phyloP scores from a whole-genome alignment of 2,888 invertebrate genomes.

The Ophion obscuratus region DNA sequence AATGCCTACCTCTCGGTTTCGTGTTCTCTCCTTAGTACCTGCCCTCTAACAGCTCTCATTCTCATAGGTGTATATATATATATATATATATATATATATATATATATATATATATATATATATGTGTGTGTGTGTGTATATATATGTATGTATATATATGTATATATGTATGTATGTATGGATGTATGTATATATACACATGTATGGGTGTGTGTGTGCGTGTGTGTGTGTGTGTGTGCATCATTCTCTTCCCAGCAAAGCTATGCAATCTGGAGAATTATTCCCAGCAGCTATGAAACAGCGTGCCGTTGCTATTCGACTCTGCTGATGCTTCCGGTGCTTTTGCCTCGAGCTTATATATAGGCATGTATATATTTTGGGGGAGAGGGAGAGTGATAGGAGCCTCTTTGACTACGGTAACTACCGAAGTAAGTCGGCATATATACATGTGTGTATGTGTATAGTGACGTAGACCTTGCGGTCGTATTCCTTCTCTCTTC shows the following conservation, averaged over 20 bases:
- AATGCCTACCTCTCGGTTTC: conserved; percentile 36
- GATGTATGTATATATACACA: neutral
- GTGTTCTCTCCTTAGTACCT: conserved; percentile 39
- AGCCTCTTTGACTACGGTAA: conserved; percentile 66
- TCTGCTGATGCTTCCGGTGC: conserved; percentile 56
- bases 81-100: neutral
- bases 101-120: too few relatives aligned
- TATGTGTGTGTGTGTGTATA: too few relatives aligned
- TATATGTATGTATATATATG: too few relatives aligned
- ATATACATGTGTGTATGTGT: conserved; percentile 24
- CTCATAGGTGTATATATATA: neutral
- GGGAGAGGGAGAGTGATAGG: conserved; percentile 38
- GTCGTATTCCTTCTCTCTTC: conserved; percentile 45
- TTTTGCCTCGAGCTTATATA: conserved; percentile 38
- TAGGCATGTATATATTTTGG: conserved; percentile 18
- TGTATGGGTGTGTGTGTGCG: neutral
- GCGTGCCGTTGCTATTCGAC: conserved; percentile 59
- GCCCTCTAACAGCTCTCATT: conserved; percentile 50
- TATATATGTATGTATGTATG: neutral
- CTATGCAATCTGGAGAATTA: conserved; percentile 67
- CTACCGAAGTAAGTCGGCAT: conserved; percentile 63
- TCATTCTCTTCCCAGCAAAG: conserved; percentile 21
- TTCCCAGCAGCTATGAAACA: conserved; percentile 63
- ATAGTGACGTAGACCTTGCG: conserved; percentile 55
- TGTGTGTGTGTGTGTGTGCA: neutral